Evolutionary conservation across 2,113 vertebrate genomes (phyloP).

Genomic region (Naja naja): DNA sequence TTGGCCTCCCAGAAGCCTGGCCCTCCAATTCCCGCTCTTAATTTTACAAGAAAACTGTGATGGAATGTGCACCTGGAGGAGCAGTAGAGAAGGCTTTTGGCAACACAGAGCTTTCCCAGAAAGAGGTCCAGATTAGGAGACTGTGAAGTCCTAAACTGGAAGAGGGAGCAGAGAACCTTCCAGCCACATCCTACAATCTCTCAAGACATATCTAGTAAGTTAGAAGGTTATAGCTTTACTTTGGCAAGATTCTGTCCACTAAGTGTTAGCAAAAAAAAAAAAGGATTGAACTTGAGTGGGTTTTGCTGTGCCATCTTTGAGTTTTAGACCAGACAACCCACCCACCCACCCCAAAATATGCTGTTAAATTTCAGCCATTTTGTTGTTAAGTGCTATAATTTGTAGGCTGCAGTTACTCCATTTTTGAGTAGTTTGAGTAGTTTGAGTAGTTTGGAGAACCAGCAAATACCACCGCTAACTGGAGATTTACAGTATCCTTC

Average conservation of each 20-base stretch:
- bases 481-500: too few species aligned
- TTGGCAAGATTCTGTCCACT: background rate
- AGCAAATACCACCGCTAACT: too few species aligned
- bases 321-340: background rate
- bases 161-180: background rate
- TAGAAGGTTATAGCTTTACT: background rate
- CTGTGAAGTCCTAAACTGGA: background rate
- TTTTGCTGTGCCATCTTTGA: background rate
- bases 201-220: background rate
- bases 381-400: background rate
- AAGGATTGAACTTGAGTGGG: background rate
- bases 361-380: background rate
- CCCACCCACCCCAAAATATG: background rate
- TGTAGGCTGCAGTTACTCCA: background rate
- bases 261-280: background rate
- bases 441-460: too few species aligned
- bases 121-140: background rate
- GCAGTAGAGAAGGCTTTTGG: background rate
- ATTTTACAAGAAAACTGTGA: background rate
- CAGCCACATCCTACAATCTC: background rate
- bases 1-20: background rate
- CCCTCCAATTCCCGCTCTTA: background rate
- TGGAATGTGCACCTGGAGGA: background rate
- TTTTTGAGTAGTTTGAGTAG: background rate
- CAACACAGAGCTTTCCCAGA: background rate